These are phyloP conservation scores for Coptodon rendalli DNA, from an alignment of 2,113 vertebrate species.

Conservation along the genomic window DNA sequence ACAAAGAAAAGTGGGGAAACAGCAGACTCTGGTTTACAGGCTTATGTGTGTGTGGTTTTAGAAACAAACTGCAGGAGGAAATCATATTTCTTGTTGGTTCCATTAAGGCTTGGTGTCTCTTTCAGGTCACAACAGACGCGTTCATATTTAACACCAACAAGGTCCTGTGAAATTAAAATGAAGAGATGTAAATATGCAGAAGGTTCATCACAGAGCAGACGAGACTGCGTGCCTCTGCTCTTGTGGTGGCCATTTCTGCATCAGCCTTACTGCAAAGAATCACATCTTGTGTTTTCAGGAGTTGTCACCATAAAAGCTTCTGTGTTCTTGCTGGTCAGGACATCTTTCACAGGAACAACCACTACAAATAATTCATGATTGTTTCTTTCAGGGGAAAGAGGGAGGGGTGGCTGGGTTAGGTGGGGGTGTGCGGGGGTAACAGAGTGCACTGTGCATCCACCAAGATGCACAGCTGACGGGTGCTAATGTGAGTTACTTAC, in stretches of 20 bases:
- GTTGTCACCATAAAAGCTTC: slow-evolving; percentile 46
- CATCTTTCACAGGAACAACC: slow-evolving; percentile 52
- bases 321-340: slow-evolving; percentile 22
- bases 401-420: neutral
- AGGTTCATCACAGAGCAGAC: neutral
- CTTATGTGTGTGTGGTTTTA: neutral
- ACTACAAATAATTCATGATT: slow-evolving; percentile 59
- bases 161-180: slow-evolving; percentile 11
- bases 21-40: neutral
- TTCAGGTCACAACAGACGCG: neutral
- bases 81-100: neutral
- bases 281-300: neutral
- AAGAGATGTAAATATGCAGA: neutral
- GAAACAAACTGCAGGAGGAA: neutral
- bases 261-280: neutral
- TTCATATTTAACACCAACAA: slow-evolving; percentile 13
- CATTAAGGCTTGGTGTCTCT: neutral
- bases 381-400: slow-evolving; percentile 29
- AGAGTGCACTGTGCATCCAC: slow-evolving; percentile 14
- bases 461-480: slow-evolving; percentile 21
- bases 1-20: neutral
- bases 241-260: neutral
- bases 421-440: neutral
- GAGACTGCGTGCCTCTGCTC: neutral
- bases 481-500: slow-evolving; percentile 45